Conservation (phyloP, 2,888 invertebrate genomes). For the Deroplatys truncata region DNA sequence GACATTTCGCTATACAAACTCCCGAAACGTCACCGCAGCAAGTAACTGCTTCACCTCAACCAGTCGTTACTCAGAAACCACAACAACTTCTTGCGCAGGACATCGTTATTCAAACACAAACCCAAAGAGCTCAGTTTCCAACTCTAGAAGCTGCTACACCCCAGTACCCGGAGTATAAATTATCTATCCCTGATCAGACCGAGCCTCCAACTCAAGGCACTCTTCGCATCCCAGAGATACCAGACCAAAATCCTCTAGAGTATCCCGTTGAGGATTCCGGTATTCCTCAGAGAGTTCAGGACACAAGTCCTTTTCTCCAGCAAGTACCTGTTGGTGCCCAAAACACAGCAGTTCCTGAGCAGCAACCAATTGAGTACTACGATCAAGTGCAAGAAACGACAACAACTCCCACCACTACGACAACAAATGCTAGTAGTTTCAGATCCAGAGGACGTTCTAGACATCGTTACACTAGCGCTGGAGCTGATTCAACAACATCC, state of each 20-base stretch:
- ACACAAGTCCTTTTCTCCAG: neutral
- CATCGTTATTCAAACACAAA: neutral
- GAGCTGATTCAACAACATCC: neutral
- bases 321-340: neutral
- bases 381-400: neutral
- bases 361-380: neutral
- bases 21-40: neutral
- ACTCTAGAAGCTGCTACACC: neutral
- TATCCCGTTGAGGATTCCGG: neutral
- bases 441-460: neutral
- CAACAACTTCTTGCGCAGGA: neutral
- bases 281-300: neutral
- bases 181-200: neutral
- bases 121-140: neutral
- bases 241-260: neutral
- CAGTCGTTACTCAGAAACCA: neutral
- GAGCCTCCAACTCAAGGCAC: neutral
- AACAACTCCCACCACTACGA: neutral
- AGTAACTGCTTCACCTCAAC: neutral
- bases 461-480: neutral
- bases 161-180: neutral
- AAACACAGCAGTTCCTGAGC: neutral
- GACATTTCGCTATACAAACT: neutral
- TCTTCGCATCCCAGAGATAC: neutral
- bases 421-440: neutral